These are phyloP conservation scores for Penaeus indicus DNA, from an alignment of 1,140 invertebrate species.

Conservation along the genomic window DNA sequence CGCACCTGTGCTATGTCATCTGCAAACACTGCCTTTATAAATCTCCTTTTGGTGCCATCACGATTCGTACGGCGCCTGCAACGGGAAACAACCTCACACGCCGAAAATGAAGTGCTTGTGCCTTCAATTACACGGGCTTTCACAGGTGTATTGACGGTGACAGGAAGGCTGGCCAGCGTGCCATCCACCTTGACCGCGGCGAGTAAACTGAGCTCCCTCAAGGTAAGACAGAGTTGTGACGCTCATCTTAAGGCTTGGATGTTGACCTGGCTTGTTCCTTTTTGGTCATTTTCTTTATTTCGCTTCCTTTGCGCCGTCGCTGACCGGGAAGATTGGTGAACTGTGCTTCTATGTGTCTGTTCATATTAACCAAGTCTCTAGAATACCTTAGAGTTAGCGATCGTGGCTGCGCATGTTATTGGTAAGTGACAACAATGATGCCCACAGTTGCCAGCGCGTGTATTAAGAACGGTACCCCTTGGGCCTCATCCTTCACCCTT, in stretches of 20 bases:
- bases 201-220: constrained; percentile 17
- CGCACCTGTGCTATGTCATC: too few relatives aligned
- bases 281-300: not conserved
- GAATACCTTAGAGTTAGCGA: too few relatives aligned
- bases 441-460: too few relatives aligned
- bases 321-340: too few relatives aligned
- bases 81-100: constrained; percentile 8
- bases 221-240: constrained; percentile 6
- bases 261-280: constrained; percentile 23
- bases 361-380: too few relatives aligned
- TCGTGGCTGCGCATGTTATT: too few relatives aligned
- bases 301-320: too few relatives aligned
- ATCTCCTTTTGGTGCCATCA: not conserved
- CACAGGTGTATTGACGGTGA: constrained; percentile 1
- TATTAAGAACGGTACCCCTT: too few relatives aligned
- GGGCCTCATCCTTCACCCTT: too few relatives aligned
- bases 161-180: not conserved
- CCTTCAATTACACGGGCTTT: not conserved
- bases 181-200: constrained; percentile 5
- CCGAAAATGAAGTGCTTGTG: not conserved
- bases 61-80: not conserved
- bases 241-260: constrained; percentile 11
- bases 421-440: too few relatives aligned
- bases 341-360: too few relatives aligned
- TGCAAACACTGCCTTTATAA: too few relatives aligned